These are phyloP conservation scores for Drosophila ambigua DNA, from an alignment of 1,140 invertebrate species.

Conservation along the genomic window DNA sequence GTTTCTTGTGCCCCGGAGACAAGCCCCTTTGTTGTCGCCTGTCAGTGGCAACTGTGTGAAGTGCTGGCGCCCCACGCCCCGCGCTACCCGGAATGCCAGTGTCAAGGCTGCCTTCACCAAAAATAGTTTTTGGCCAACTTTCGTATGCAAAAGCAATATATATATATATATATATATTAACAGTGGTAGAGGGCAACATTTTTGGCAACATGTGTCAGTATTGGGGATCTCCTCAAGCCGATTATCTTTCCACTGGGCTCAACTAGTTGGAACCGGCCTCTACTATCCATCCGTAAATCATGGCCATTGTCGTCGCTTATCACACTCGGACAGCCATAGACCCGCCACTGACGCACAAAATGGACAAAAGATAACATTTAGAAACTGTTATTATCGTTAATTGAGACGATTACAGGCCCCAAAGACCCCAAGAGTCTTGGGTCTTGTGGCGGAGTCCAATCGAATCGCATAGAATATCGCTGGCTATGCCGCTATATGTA, in stretches of 20 bases:
- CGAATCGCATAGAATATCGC: conserved; percentile 7
- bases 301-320: conserved; percentile 43
- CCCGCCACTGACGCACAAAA: conserved; percentile 55
- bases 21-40: conserved; percentile 70
- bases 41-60: conserved; percentile 60
- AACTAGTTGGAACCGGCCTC: conserved; percentile 32
- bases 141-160: conserved; percentile 54
- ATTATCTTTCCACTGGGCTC: not conserved
- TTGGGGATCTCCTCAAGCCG: conserved; percentile 2
- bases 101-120: conserved; percentile 42
- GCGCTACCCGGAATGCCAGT: not conserved
- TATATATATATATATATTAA: conserved; percentile 61
- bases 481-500: conserved; percentile 39
- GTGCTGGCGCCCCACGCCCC: not conserved
- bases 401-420: conserved; percentile 51
- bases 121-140: conserved; percentile 69
- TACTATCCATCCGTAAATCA: conserved; percentile 57
- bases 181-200: conserved; percentile 13
- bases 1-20: conserved; percentile 31
- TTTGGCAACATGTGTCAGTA: conserved; percentile 25
- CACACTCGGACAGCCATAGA: conserved; percentile 23
- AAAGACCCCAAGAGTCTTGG: conserved; percentile 5
- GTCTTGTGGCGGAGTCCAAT: not conserved
- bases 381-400: conserved; percentile 70
- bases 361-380: conserved; percentile 63